Evolutionary conservation across 2,113 vertebrate genomes (phyloP).

Genomic region (Zapornia atra): DNA sequence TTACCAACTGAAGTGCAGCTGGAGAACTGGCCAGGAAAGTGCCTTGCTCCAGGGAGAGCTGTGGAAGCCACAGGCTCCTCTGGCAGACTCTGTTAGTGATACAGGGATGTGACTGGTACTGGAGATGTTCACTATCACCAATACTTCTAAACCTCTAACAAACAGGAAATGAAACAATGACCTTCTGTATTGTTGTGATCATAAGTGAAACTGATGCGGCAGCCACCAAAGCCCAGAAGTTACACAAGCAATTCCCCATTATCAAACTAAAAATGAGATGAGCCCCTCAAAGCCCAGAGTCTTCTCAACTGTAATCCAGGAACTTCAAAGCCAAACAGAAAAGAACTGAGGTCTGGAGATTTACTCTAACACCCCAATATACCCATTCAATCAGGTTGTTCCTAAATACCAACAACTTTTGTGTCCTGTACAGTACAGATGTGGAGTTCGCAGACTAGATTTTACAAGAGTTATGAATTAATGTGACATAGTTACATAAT

Average conservation of each 20-base stretch:
- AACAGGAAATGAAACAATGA: slow-evolving; percentile 32
- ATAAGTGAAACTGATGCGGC: background rate
- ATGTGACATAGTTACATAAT: background rate
- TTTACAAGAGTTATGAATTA: background rate
- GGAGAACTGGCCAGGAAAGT: background rate
- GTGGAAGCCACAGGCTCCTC: background rate
- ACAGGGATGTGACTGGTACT: background rate
- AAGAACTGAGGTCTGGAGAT: slow-evolving; percentile 50
- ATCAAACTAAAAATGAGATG: slow-evolving; percentile 26
- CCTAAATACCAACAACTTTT: background rate
- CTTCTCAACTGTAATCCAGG: slow-evolving; percentile 48
- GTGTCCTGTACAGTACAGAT: background rate
- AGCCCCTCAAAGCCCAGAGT: background rate
- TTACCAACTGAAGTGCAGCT: background rate
- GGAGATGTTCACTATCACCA: background rate
- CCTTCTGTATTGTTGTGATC: slow-evolving; percentile 11
- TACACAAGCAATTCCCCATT: slow-evolving; percentile 13
- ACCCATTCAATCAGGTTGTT: background rate
- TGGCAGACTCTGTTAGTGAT: background rate
- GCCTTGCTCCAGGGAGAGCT: background rate
- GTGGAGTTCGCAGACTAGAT: background rate
- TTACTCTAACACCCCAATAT: background rate
- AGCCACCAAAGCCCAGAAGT: slow-evolving; percentile 19
- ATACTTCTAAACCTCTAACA: background rate
- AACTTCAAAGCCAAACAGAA: slow-evolving; percentile 54